Base-by-base conservation (phyloP, 2,797 vertebrate species). In the Yasuhikotakia modesta region DNA sequence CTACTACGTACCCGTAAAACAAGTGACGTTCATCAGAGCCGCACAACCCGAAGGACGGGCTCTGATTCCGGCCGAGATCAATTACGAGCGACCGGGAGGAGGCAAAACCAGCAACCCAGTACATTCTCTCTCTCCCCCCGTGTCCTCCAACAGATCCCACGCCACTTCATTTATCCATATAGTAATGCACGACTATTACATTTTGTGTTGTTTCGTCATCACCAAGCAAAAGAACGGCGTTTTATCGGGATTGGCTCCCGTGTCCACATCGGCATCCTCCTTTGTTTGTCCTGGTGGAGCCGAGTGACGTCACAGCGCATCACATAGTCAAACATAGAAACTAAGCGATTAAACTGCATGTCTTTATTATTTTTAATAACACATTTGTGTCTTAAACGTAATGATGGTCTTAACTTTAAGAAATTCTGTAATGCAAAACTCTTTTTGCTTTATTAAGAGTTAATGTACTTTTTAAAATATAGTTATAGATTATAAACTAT, bases 31-130 rank as follows among this genome's bases (percentile, higher is more conserved):
- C 94, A 87, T 97, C 96, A 88, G 94, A 88, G 87, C 90, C 92
- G 87, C 95, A 94, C 92, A 96, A 94, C 87, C 94, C 95, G 85
- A 95, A 90, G 5, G 94, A 91, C 76, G 96, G 91, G 92, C 95
- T 97, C 88, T 96, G 95, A 85, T 95, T 97, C 89, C 94, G 93
- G 93, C 96, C 95, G 84, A 98, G 93, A 68, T 97, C 96, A 85
- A 95, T 94, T 94, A 97, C 95, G 84, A 95, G 96, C 87, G 94
- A 95, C 89, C 95, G 93, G 91, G 95, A 95, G 58, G 95, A 95
- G 90, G 95, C 95, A 86, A 98, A 92, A 86, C 94, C 95, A 87
- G 95, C 94, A 85, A 94, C 94, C 96, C 95, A 96, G 94, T 93
- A 93, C 97, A 98, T 96, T 88, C 90, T 96, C 93, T 88, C 71